Conservation (phyloP, 2,797 vertebrate genomes). For the Macropus fuliginosus region DNA sequence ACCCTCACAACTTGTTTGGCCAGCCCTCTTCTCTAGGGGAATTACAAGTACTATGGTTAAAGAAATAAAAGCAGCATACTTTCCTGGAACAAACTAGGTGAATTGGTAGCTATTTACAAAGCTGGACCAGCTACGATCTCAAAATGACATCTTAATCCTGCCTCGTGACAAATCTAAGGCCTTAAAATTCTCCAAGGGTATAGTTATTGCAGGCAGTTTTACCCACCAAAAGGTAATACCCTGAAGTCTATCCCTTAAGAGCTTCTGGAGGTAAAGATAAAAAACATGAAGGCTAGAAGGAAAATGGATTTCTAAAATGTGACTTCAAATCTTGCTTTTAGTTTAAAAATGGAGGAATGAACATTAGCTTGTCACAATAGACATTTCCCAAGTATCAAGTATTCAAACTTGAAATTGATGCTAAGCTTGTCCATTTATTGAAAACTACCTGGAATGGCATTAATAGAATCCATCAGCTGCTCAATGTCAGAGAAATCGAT, state of each 20-base stretch:
- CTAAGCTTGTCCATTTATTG: accelerated
- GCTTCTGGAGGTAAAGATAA: neutral
- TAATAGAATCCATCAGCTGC: conserved; percentile 94
- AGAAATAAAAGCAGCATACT: neutral
- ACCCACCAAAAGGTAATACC: neutral
- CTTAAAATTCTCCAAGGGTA: neutral
- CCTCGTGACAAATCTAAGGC: neutral
- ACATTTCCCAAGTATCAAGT: neutral
- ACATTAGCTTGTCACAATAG: neutral
- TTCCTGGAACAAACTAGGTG: neutral
- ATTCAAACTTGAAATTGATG: neutral
- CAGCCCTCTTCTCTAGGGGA: neutral
- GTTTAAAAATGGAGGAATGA: neutral
- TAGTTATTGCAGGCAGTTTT: neutral
- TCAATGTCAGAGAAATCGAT: conserved; percentile 92
- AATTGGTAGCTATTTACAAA: neutral
- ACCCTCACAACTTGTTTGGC: neutral
- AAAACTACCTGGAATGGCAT: conserved; percentile 90
- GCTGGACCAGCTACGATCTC: neutral
- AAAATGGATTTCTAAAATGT: neutral
- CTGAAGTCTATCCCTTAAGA: neutral
- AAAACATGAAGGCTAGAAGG: neutral
- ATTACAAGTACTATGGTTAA: neutral
- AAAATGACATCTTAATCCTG: neutral
- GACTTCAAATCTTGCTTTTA: neutral